These are phyloP conservation scores for Drosophila fungiperda DNA, from an alignment of 2,888 invertebrate species.

Conservation along the genomic window DNA sequence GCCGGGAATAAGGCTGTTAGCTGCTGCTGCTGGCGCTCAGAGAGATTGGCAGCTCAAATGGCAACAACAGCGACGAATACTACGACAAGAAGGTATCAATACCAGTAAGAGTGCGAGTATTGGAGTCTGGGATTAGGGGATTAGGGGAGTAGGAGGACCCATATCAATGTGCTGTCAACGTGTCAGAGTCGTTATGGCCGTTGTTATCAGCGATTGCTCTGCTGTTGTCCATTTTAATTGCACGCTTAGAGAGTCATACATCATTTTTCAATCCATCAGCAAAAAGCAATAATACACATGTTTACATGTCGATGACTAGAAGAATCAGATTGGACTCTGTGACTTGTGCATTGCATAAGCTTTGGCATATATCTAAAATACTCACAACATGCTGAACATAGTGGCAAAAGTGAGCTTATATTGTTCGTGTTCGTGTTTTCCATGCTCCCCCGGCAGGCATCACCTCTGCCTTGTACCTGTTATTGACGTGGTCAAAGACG, in stretches of 20 bases:
- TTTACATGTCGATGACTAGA: neutral
- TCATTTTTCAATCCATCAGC: constrained; percentile 36
- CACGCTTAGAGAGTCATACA: constrained; percentile 46
- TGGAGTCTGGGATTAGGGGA: neutral
- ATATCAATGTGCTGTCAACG: constrained; percentile 48
- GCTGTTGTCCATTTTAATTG: constrained; percentile 55
- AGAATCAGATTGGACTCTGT: neutral
- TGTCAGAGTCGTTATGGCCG: constrained; percentile 31
- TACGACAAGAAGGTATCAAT: neutral
- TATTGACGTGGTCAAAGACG: neutral
- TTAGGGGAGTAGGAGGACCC: constrained; percentile 10
- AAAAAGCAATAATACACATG: neutral
- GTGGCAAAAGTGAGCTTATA: constrained; percentile 1
- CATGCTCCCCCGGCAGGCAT: neutral
- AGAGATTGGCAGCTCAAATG: constrained; percentile 17
- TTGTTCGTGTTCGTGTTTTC: neutral
- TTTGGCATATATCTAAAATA: neutral
- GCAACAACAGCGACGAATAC: constrained; percentile 11
- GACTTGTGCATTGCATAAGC: neutral
- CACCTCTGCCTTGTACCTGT: neutral
- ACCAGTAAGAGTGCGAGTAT: neutral
- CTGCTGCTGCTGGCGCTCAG: neutral
- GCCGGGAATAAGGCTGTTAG: neutral
- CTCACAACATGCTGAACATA: neutral
- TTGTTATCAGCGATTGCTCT: constrained; percentile 17